Conservation (phyloP, 2,113 vertebrate species). For the Oryzias javanicus region DNA sequence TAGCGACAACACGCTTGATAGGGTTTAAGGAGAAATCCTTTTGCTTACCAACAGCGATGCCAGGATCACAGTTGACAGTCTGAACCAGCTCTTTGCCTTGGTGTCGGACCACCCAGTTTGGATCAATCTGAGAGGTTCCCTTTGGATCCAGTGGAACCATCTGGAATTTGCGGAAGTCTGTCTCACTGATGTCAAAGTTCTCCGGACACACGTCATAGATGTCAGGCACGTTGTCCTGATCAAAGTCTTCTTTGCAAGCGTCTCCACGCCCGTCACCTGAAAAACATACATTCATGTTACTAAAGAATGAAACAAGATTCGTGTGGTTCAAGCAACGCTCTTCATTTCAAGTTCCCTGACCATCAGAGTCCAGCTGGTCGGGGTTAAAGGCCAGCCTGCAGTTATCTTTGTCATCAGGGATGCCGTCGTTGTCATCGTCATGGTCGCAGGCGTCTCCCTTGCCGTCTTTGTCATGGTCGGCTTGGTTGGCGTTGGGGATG, state of each 20-base stretch:
- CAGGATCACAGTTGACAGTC: constrained; percentile 98
- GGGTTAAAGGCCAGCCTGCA: constrained; percentile 91
- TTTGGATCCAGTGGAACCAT: constrained; percentile 99
- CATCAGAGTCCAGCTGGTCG: constrained; percentile 92
- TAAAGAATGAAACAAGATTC: background rate
- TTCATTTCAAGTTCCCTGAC: constrained; percentile 68
- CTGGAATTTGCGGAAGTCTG: constrained; percentile 97
- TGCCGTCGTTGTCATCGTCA: constrained; percentile 96
- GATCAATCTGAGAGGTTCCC: constrained; percentile 97
- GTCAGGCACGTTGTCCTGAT: constrained; percentile 92
- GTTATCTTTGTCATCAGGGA: constrained; percentile 97
- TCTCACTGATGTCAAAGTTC: constrained; percentile 94
- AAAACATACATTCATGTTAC: background rate
- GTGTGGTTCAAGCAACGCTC: background rate
- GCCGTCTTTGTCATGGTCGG: constrained; percentile 96
- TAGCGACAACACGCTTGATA: too few species aligned
- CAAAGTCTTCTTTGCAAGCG: constrained; percentile 96
- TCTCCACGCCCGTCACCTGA: constrained; percentile 95
- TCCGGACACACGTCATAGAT: constrained; percentile 97
- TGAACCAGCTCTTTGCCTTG: constrained; percentile 98
- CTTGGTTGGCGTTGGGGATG: constrained; percentile 96
- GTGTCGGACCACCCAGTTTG: constrained; percentile 98
- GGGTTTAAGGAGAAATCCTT: background rate
- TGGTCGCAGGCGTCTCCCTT: constrained; percentile 97
- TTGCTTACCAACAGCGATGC: constrained; percentile 90